Base-by-base conservation (phyloP, 2,888 invertebrate species). In the Drosophila helvetica region DNA sequence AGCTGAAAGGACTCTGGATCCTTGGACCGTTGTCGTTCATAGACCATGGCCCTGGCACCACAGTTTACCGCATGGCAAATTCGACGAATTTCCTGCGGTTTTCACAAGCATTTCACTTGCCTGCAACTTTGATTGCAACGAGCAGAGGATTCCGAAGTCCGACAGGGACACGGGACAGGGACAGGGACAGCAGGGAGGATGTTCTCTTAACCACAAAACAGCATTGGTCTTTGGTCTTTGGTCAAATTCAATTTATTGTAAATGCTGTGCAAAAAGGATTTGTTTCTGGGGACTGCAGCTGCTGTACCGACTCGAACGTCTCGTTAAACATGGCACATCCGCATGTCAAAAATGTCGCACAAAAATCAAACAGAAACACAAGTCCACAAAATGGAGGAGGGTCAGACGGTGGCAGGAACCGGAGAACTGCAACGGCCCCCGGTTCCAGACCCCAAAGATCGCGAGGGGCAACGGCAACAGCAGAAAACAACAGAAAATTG, bases 331-430 rank as follows among this genome's bases (percentile, higher is more conserved):
- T 85, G 86, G 86, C 77, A 88, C 85, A 86, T 86, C 87, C 85
- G 85, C 87, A 86, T 88, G 85, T 86, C 85, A 88, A 86, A 86
- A 86, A 88, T 88, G 89, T 85, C 85, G 81, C 82, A 81, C 85
- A 86, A 86, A 81, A 87, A 80, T 87, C 80, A 82, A 79, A 64
- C 65, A 38, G 48, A 81, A 73, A 77, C 56, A 58, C 53, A 64
- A 57, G 64, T 72, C 53, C 54, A 42, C 58, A 64, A 73, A 73
- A 65, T 59, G 59, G 43, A n/a, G 19, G 46, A 65, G 64, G 58
- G 52, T 70, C 70, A 61, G 33, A 12, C 43, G 54, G 30, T 42
- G 51, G 30, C 53, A 69, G 69, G 63, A 64, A 58, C 63, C 22
- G 57, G 15, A 7, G 15, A 38, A 38, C 15, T 3, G 25, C 25